Percentiles rank a stretch among this genome's conserved stretches.
Evolutionary conservation across 2,797 vertebrate species (phyloP).

Genomic region (Tympanoctomys barrerae): DNA sequence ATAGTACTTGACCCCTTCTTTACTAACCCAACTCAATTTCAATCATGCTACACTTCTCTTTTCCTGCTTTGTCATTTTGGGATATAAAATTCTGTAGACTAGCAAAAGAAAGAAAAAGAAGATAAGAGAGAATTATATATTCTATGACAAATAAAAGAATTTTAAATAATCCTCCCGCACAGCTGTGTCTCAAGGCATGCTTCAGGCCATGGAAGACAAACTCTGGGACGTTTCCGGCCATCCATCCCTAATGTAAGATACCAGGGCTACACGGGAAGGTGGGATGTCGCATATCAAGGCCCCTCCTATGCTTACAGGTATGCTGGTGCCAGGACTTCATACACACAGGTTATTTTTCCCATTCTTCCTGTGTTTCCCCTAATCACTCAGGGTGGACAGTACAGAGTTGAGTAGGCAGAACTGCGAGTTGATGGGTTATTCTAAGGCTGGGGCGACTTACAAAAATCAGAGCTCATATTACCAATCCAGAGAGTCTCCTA

Average conservation of each 20-base stretch:
- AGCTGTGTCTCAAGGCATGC: neutral
- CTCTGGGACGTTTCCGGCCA: neutral
- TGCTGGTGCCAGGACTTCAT: neutral
- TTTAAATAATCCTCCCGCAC: neutral
- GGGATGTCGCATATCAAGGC: neutral
- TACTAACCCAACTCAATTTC: neutral
- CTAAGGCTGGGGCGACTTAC: neutral
- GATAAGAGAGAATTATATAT: neutral
- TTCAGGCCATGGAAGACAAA: neutral
- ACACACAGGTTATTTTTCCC: neutral
- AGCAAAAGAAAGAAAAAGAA: neutral
- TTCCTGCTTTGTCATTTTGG: neutral
- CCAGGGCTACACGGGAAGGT: neutral
- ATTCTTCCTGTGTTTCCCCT: neutral
- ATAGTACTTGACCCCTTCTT: neutral
- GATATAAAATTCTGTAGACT: neutral
- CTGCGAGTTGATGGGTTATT: neutral
- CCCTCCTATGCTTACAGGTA: neutral
- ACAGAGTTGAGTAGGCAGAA: neutral
- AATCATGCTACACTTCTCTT: neutral
- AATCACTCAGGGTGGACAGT: neutral
- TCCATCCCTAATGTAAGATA: neutral
- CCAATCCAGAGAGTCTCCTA: neutral
- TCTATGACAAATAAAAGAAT: constrained; percentile 3
- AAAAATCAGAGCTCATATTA: constrained; percentile 52